Percentiles rank a stretch among this genome's conserved stretches.
Conservation (phyloP, 2,888 invertebrate genomes). For the Ochropleura plecta region DNA sequence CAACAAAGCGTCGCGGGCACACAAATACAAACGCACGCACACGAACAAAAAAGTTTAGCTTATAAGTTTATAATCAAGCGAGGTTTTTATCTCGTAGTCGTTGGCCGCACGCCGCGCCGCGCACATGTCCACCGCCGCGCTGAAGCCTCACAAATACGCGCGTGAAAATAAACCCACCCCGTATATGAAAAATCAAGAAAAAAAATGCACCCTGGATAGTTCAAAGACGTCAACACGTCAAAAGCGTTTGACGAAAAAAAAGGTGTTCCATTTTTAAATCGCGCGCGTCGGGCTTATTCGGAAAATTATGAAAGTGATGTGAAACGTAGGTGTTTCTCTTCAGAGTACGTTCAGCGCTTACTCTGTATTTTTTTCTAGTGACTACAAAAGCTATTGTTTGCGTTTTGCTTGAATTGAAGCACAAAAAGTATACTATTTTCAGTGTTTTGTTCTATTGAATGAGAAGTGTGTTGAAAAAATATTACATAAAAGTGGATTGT, state of each 20-base stretch:
- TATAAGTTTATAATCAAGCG: conserved; percentile 90
- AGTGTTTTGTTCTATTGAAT: conserved; percentile 88
- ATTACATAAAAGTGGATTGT: conserved; percentile 89
- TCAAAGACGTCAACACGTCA: conserved; percentile 77
- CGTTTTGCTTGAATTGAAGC: conserved; percentile 77
- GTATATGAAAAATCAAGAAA: conserved; percentile 78
- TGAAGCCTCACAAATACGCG: conserved; percentile 81
- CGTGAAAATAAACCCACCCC: conserved; percentile 81
- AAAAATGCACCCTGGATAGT: conserved; percentile 71
- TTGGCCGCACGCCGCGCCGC: conserved; percentile 85
- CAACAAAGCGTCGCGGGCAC: conserved; percentile 85
- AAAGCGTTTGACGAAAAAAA: conserved; percentile 78
- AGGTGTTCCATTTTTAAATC: conserved; percentile 81
- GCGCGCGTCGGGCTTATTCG: conserved; percentile 78
- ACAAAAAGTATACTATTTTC: conserved; percentile 84
- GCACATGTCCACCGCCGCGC: conserved; percentile 84
- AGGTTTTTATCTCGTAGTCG: conserved; percentile 90
- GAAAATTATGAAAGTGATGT: conserved; percentile 89
- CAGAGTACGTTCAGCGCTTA: conserved; percentile 81
- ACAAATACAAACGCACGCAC: conserved; percentile 84
- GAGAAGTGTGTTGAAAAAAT: conserved; percentile 85
- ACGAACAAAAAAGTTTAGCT: conserved; percentile 89
- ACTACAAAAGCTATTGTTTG: conserved; percentile 89
- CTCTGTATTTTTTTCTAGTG: conserved; percentile 82
- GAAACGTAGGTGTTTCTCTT: conserved; percentile 84